Evolutionary conservation across 2,888 invertebrate genomes (phyloP).

Genomic region (Callosobruchus maculatus): DNA sequence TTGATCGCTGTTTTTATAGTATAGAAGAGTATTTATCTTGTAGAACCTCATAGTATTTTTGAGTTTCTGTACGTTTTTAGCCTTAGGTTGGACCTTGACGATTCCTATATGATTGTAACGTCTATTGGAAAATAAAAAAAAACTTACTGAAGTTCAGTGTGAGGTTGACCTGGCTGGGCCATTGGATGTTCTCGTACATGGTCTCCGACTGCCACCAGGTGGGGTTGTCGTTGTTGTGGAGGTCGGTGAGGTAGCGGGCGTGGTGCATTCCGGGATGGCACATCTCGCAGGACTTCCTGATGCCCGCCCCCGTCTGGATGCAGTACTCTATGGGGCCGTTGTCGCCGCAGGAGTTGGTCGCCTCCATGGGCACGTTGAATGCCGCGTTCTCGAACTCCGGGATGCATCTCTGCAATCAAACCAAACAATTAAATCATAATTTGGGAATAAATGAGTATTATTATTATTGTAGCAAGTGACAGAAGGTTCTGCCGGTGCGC

Average conservation of each 20-base stretch:
- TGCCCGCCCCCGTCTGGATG: conserved; percentile 75
- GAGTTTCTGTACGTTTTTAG: no score
- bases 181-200: conserved; percentile 90
- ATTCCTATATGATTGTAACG: no score
- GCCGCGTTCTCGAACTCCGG: conserved; percentile 97
- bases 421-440: no score
- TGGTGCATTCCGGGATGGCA: conserved; percentile 72
- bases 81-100: no score
- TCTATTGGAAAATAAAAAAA: no score
- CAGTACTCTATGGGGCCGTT: conserved; percentile 78
- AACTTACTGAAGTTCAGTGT: conserved; percentile 36
- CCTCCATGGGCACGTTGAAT: conserved; percentile 82
- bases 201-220: conserved; percentile 99
- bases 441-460: no score
- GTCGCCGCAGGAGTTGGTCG: conserved; percentile 94
- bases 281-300: conserved; percentile 72
- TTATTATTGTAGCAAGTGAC: no score
- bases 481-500: no score
- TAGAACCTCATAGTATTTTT: no score
- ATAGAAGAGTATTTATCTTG: no score
- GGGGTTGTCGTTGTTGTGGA: conserved; percentile 83
- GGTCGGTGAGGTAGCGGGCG: conserved; percentile 80
- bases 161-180: conserved; percentile 88
- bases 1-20: no score
- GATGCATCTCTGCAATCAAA: conserved; percentile 77